Base-by-base conservation (phyloP, 2,113 vertebrate genomes). In the Tinamus guttatus region DNA sequence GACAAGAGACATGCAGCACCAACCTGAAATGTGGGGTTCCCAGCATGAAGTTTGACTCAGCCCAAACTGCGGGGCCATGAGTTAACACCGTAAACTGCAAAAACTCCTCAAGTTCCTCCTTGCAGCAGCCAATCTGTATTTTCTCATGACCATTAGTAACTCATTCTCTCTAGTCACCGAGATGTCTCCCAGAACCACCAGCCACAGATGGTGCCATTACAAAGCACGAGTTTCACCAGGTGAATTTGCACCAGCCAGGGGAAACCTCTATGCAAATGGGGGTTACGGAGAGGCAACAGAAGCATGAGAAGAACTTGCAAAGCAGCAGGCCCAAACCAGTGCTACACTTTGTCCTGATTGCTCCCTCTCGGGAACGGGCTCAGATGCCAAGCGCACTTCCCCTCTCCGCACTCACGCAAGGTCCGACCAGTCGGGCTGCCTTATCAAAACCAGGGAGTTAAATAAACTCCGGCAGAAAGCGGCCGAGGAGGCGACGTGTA, bases 391-490 rank as follows among this genome's bases (percentile, higher is more conserved):
- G 71, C 95, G 81, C 88, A 75, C 89, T 95, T 95, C 96, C 96
- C 96, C 85, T 90, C 93, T 82, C 52, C 4, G 60, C 92, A 97
- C 97, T 98, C 97, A 98, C 96, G 96, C 97, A 93, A 98, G 94
- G 98, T 84, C 96, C 96, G 97, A 98, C 98, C 96, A 97, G 98
- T 97, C 97, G 51, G 95, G 98, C 98, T 85, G 96, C 98, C 98
- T 98, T 98, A 97, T 95, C 96, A 89, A 68, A 97, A 98, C 95
- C 95, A 94, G 56, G 89, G 85, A 86, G 97, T 98, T 98, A 98
- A 98, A 98, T 95, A 98, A 98, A 98, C 98, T 98, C 97, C 97
- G 92, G 96, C 97, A 97, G 97, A 98, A 97, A 97, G 95, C 97
- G 97, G 95, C 94, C 96, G 94, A 97, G 98, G 97, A 97, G 95